Conservation (phyloP, 2,888 invertebrate species). For the Metacarcinus magister region DNA sequence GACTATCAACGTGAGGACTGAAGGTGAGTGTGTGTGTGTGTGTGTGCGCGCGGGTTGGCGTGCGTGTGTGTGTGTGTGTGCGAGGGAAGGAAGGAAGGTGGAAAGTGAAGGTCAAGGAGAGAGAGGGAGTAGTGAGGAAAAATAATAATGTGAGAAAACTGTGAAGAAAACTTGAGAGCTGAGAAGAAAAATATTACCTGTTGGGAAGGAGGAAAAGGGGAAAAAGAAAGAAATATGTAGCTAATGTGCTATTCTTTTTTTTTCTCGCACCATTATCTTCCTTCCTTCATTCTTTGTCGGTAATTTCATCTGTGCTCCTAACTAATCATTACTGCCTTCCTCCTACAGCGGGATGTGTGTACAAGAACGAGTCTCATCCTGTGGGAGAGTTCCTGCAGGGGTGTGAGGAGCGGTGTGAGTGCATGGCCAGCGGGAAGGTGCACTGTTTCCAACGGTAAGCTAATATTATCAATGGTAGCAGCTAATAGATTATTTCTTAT, state of each 20-base stretch:
- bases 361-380: slow-evolving; percentile 83
- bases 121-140: neutral
- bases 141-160: neutral
- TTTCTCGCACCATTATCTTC: neutral
- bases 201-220: neutral
- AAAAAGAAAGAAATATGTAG: neutral
- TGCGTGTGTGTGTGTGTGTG: neutral
- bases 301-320: neutral
- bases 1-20: slow-evolving; percentile 83
- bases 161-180: neutral
- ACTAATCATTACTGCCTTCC: neutral
- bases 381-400: slow-evolving; percentile 82
- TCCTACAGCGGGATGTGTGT: slow-evolving; percentile 83
- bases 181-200: neutral
- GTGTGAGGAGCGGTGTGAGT: slow-evolving; percentile 83
- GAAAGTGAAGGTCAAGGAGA: slow-evolving; percentile 22
- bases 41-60: too few species aligned
- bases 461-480: slow-evolving; percentile 20
- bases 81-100: neutral
- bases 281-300: neutral
- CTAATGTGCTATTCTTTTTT: neutral
- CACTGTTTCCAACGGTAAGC: slow-evolving; percentile 82
- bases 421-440: slow-evolving; percentile 82
- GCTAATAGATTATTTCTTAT: neutral
- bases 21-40: slow-evolving; percentile 82